Conservation (phyloP, 2,113 vertebrate genomes). For the Pterophyllum scalare region DNA sequence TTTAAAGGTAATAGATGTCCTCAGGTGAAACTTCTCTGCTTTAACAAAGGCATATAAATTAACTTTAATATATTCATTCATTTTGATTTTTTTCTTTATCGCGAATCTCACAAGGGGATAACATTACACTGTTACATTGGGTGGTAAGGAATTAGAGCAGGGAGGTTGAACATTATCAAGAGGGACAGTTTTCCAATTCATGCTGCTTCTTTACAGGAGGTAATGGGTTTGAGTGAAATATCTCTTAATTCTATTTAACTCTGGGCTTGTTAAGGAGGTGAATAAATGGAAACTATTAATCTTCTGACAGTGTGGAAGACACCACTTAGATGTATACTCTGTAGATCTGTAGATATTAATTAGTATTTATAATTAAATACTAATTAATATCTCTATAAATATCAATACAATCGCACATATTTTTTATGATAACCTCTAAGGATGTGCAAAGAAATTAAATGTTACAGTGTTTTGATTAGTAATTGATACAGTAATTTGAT, state of each 20-base stretch:
- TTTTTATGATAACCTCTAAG: slow-evolving; percentile 42
- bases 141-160: slow-evolving; percentile 29
- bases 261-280: slow-evolving; percentile 22
- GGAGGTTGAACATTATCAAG: slow-evolving; percentile 30
- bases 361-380: slow-evolving; percentile 91
- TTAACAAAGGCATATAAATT: slow-evolving; percentile 58
- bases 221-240: slow-evolving; percentile 37
- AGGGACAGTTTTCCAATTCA: slow-evolving; percentile 28
- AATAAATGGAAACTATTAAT: slow-evolving; percentile 81
- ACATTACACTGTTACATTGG: slow-evolving; percentile 11
- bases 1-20: slow-evolving; percentile 48
- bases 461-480: too few species aligned
- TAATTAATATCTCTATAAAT: slow-evolving; percentile 81
- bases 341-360: slow-evolving; percentile 88
- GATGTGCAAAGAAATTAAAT: background rate
- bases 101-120: slow-evolving; percentile 40
- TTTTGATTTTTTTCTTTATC: slow-evolving; percentile 35
- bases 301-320: slow-evolving; percentile 74
- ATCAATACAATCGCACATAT: slow-evolving; percentile 82
- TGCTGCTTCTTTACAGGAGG: slow-evolving; percentile 22
- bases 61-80: slow-evolving; percentile 46
- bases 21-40: slow-evolving; percentile 33
- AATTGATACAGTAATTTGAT: background rate
- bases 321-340: slow-evolving; percentile 71
- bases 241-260: slow-evolving; percentile 37